Conservation (phyloP, 2,888 invertebrate genomes). For the Cloeon dipterum region DNA sequence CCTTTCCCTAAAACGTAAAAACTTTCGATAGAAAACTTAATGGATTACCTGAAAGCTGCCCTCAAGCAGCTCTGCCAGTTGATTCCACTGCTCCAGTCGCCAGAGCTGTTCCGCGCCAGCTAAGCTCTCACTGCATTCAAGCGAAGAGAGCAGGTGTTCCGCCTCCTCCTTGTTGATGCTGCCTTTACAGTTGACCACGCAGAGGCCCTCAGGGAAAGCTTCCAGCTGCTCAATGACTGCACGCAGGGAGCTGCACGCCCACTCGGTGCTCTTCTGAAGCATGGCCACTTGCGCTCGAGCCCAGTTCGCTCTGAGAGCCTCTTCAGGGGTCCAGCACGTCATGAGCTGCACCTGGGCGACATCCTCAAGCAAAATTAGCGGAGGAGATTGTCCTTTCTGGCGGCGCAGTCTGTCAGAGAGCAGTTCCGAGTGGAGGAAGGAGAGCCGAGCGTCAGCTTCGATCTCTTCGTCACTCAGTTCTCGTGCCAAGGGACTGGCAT, state of each 20-base stretch:
- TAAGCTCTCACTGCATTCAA: constrained; percentile 15
- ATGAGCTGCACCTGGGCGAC: no score
- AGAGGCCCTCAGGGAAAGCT: not conserved
- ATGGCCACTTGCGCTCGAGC: not conserved
- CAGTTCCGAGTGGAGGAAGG: no score
- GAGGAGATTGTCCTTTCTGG: no score
- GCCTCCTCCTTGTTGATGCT: not conserved
- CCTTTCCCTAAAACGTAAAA: no score
- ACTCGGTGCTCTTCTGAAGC: not conserved
- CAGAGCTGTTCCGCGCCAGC: constrained; percentile 42
- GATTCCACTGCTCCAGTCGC: constrained; percentile 34
- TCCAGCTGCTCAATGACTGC: not conserved
- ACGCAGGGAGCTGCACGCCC: not conserved
- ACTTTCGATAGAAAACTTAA: no score
- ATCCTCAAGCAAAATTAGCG: no score
- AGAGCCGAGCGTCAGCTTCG: no score
- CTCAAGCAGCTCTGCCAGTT: constrained; percentile 39
- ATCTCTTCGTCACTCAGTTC: no score
- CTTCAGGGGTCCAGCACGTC: no score
- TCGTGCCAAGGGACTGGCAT: no score
- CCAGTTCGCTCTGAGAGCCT: not conserved
- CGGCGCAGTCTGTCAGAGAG: no score
- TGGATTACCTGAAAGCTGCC: constrained; percentile 38
- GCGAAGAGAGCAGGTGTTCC: not conserved
- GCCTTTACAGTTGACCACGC: not conserved